Percentiles rank a stretch among this genome's conserved stretches.
phyloP scores from a whole-genome alignment of 2,888 invertebrate genomes.

The Sesia bembeciformis region DNA sequence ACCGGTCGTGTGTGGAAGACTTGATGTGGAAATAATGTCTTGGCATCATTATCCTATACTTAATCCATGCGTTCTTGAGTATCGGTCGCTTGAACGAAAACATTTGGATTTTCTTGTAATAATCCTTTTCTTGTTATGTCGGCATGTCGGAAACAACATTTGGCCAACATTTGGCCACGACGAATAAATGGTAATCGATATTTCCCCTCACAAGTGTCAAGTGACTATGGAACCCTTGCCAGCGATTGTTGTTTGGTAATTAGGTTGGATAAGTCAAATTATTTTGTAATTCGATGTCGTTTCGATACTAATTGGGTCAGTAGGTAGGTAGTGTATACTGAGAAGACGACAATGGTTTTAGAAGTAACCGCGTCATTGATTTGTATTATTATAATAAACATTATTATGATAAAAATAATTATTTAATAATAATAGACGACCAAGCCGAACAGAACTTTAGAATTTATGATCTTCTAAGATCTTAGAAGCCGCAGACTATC shows the following conservation, averaged over 20 bases:
- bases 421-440: no score
- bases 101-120: slow-evolving; percentile 2
- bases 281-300: slow-evolving; percentile 50
- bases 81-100: not conserved
- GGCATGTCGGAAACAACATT: no score
- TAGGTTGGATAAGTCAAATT: slow-evolving; percentile 20
- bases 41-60: slow-evolving; percentile 57
- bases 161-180: not conserved
- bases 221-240: slow-evolving; percentile 31
- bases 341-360: slow-evolving; percentile 2
- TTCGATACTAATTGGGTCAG: slow-evolving; percentile 19
- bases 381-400: no score
- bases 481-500: no score
- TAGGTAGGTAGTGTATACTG: slow-evolving; percentile 8
- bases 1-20: slow-evolving; percentile 35
- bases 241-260: slow-evolving; percentile 13
- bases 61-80: slow-evolving; percentile 30
- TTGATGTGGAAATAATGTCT: slow-evolving; percentile 64
- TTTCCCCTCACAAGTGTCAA: slow-evolving; percentile 40
- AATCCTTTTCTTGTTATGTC: not conserved
- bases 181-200: slow-evolving; percentile 34
- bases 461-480: no score
- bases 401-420: no score
- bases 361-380: no score
- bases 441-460: no score